Percentiles rank a stretch among this genome's conserved stretches.
Conservation (phyloP, 2,797 vertebrate genomes). For the Melanotaenia boesemani region DNA sequence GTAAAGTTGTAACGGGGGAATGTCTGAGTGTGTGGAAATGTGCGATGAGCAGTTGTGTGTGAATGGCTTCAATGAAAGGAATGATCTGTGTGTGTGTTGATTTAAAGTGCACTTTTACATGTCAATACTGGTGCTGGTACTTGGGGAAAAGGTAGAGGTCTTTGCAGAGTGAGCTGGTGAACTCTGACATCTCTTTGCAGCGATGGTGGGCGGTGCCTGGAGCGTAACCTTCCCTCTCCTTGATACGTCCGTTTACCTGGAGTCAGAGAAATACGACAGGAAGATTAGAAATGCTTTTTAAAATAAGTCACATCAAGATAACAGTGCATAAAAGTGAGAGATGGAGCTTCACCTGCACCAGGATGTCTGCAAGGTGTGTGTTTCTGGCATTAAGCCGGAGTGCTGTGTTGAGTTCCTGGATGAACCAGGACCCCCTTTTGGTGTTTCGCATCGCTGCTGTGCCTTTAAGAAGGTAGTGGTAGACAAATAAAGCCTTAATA, state of each 20-base stretch:
- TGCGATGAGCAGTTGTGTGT: neutral
- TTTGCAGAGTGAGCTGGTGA: conserved; percentile 94
- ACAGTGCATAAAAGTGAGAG: neutral
- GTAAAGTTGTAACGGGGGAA: too few species aligned
- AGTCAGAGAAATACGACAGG: neutral
- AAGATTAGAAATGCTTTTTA: neutral
- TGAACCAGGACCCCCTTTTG: conserved; percentile 95
- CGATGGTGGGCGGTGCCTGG: conserved; percentile 95
- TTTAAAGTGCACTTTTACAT: conserved; percentile 27
- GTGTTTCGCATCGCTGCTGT: conserved; percentile 97
- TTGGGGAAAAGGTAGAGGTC: conserved; percentile 96
- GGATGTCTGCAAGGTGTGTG: conserved; percentile 93
- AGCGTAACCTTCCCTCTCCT: conserved; percentile 93
- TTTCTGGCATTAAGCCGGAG: conserved; percentile 88
- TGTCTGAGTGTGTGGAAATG: too few species aligned
- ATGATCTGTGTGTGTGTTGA: conserved; percentile 37
- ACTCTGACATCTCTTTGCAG: conserved; percentile 99
- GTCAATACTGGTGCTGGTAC: conserved; percentile 77
- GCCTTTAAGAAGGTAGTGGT: conserved; percentile 76
- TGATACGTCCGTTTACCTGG: conserved; percentile 93
- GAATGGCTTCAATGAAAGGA: conserved; percentile 35
- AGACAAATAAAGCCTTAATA: conserved; percentile 37
- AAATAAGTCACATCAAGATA: neutral
- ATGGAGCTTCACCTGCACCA: conserved; percentile 88
- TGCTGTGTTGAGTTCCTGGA: conserved; percentile 90